Percentiles rank a stretch among this genome's conserved stretches.
Conservation (phyloP, 2,797 vertebrate genomes). For the Brachymystax lenok region DNA sequence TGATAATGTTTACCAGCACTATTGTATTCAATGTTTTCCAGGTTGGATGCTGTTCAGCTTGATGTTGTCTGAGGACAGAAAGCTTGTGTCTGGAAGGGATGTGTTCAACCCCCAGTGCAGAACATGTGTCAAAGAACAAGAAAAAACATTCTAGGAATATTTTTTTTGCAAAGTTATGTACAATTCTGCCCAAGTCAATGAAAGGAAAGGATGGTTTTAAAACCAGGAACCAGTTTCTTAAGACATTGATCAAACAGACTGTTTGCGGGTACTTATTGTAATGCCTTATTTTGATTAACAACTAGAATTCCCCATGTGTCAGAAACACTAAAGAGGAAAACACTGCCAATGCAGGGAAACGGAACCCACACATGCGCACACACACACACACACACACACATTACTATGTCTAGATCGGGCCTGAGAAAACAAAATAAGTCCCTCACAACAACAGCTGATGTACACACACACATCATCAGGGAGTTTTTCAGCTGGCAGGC, state of each 20-base stretch:
- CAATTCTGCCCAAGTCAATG: neutral
- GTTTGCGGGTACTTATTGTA: neutral
- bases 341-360: neutral
- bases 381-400: neutral
- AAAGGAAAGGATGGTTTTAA: neutral
- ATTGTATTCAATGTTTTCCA: neutral
- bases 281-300: neutral
- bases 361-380: neutral
- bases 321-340: neutral
- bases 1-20: neutral
- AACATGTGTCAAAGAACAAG: neutral
- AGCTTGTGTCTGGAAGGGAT: neutral
- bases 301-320: constrained; percentile 1
- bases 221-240: neutral
- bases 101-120: too few species aligned
- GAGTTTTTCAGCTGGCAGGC: constrained; percentile 35
- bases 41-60: neutral
- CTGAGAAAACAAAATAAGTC: constrained; percentile 11
- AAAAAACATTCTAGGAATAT: neutral
- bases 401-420: neutral
- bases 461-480: constrained; percentile 45
- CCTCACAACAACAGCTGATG: constrained; percentile 43
- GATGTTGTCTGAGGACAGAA: neutral
- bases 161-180: too few species aligned
- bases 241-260: neutral